Base-by-base conservation (phyloP, 2,797 vertebrate genomes). In the Eulemur albifrons region DNA sequence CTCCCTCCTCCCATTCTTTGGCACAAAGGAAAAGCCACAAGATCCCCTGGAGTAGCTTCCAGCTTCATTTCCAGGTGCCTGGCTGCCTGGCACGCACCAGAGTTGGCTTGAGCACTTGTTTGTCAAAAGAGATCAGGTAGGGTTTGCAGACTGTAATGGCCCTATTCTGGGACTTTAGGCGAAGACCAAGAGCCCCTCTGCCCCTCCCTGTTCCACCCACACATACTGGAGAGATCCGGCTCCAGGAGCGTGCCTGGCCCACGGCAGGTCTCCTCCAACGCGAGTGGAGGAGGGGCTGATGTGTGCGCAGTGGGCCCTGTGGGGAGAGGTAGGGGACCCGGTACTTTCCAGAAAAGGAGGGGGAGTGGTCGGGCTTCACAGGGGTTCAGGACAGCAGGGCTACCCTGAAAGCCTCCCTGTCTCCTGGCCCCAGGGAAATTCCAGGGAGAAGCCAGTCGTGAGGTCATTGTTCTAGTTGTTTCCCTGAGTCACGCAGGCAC, bases 61-160 rank as follows among this genome's bases (percentile, higher is more conserved):
- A 61, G 72, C 90, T 90, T 87, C 65, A 45, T 88, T 90, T 82
- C 84, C 57, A 96, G 84, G 92, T 95, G 65, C 90, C 88, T n/a
- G 72, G 80, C 85, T 90, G 87, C 94, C 93, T 93, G 94, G 94
- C 82, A 65, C 20, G 72, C 20, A 70, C 90, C 88, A 70, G 79
- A 50, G 25, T 52, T 94, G 96, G 70, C 95, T 87, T 21, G 15
- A 77, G 76, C 80, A 82, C 61, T 88, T 96, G 93, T 95, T 97
- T 98, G 92, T 84, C 96, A 80, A 59, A 94, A 95, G 90, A 86
- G 82, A 69, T 40, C 23, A 35, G 81, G 88, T 61, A 86, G 93
- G 73, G 70, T 48, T 90, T 63, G 38, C 82, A 35, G 84, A 59
- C 50, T 30, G 65, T 50, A 40, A 32, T 15, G 79, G 52, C 4